Base-by-base conservation (phyloP, 2,797 vertebrate species). In the Poecile montanus region DNA sequence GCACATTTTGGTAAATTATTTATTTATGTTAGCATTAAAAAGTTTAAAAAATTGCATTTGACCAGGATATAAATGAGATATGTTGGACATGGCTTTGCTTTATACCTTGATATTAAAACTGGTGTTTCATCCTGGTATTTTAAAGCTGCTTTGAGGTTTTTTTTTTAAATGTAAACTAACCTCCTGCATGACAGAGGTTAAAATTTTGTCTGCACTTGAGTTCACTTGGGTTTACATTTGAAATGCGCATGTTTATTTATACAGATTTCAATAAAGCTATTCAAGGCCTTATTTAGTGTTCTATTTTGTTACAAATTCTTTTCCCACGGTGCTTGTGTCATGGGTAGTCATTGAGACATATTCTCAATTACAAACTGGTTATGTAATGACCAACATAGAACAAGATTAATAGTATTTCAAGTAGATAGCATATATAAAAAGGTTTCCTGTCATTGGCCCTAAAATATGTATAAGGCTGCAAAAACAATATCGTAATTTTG, bases 161-260 rank as follows among this genome's bases (percentile, higher is more conserved):
- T 94, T 82, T 90, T 82, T 97, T 97, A 34, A 98, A 98, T 98
- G 98, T 98, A 98, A 98, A 97, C 97, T 98, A 98, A 98, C 98
- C 98, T 99, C 98, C 98, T 98, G 99, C 99, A 99, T 99, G 99
- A 99, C 96, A 98, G 98, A 98, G 98, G 98, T 98, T 98, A 98
- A 98, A 98, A 98, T 98, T 99, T 99, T 99, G 98, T 98, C 98
- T 99, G 99, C 99, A 99, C 99, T 99, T 99, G 98, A 99, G 98
- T 99, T 99, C 98, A 99, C 99, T 99, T 99, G 98, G 98, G 99
- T 99, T 99, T 99, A 99, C 99, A 99, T 99, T 99, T 99, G 98
- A 99, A 98, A 98, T 99, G 98, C 99, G 99, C 99, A 99, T 99
- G 99, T 99, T 99, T 99, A 99, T 99, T 99, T 99, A 99, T 99